phyloP scores from a whole-genome alignment of 2,797 vertebrate genomes.

The Aphelocoma californica region DNA sequence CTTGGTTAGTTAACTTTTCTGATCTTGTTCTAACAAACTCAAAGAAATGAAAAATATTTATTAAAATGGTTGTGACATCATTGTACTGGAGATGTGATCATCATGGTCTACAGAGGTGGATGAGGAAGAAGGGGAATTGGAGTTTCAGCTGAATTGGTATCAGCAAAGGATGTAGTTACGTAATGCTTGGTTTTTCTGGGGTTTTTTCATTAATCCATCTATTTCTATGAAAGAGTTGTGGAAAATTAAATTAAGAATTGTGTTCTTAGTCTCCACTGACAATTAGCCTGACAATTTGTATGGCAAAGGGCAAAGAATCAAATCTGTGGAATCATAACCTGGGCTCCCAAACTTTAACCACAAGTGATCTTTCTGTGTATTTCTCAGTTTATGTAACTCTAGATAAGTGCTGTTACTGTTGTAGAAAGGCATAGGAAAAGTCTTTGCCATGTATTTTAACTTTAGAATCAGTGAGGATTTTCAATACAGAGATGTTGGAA shows the following conservation, averaged over 20 bases:
- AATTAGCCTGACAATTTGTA: not conserved
- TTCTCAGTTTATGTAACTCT: not conserved
- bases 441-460: not conserved
- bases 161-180: not conserved
- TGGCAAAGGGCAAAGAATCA: not conserved
- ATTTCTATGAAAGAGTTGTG: not conserved
- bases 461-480: not conserved
- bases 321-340: not conserved
- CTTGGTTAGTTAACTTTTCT: not conserved
- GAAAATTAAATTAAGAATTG: not conserved
- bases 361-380: not conserved
- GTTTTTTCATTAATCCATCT: not conserved
- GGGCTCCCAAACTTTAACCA: not conserved
- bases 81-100: not conserved
- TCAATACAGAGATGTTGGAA: not conserved
- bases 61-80: not conserved
- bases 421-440: not conserved
- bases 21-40: not conserved
- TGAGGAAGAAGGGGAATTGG: not conserved
- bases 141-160: not conserved
- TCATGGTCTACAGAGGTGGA: not conserved
- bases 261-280: not conserved
- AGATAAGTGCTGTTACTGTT: fast-evolving
- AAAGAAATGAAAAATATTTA: too few species aligned
- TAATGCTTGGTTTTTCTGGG: not conserved